Evolutionary conservation across 2,797 vertebrate species (phyloP).

Genomic region (Fistularia commersonii): DNA sequence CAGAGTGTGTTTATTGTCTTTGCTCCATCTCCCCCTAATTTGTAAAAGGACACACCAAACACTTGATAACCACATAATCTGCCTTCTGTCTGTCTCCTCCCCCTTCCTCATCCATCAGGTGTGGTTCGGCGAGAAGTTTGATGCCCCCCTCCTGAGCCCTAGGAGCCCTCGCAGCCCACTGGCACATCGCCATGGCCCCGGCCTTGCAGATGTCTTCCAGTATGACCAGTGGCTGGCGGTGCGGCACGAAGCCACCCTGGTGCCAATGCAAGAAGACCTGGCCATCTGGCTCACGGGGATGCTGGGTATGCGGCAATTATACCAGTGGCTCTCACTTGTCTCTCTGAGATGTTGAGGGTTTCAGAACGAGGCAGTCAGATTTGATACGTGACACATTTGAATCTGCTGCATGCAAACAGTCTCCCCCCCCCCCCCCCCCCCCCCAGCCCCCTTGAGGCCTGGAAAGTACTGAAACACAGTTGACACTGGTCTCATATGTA

Average conservation of each 20-base stretch:
- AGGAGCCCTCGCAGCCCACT: slow-evolving; percentile 80
- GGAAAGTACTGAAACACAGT: slow-evolving; percentile 32
- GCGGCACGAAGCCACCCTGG: slow-evolving; percentile 87
- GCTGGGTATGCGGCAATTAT: slow-evolving; percentile 74
- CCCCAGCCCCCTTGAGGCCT: slow-evolving; percentile 22
- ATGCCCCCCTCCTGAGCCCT: slow-evolving; percentile 73
- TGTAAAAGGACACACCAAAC: too few relatives aligned
- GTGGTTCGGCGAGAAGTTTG: slow-evolving; percentile 88
- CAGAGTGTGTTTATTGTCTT: too few relatives aligned
- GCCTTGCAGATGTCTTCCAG: slow-evolving; percentile 87
- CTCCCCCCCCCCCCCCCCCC: too few relatives aligned
- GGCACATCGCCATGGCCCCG: slow-evolving; percentile 85
- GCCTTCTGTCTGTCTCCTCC: not conserved
- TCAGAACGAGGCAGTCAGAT: too few relatives aligned
- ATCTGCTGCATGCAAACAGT: slow-evolving; percentile 7
- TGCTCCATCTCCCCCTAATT: too few relatives aligned
- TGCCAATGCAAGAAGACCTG: slow-evolving; percentile 97
- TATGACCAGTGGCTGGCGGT: slow-evolving; percentile 96
- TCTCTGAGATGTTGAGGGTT: too few relatives aligned
- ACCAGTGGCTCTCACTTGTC: too few relatives aligned
- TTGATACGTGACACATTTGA: not conserved
- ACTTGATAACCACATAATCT: not conserved
- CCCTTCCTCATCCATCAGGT: slow-evolving; percentile 65
- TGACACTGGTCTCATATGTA: slow-evolving; percentile 30
- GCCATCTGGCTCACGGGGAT: slow-evolving; percentile 92